These are phyloP conservation scores for Micrastur ruficollis DNA, from an alignment of 2,797 vertebrate genomes.

Conservation along the genomic window DNA sequence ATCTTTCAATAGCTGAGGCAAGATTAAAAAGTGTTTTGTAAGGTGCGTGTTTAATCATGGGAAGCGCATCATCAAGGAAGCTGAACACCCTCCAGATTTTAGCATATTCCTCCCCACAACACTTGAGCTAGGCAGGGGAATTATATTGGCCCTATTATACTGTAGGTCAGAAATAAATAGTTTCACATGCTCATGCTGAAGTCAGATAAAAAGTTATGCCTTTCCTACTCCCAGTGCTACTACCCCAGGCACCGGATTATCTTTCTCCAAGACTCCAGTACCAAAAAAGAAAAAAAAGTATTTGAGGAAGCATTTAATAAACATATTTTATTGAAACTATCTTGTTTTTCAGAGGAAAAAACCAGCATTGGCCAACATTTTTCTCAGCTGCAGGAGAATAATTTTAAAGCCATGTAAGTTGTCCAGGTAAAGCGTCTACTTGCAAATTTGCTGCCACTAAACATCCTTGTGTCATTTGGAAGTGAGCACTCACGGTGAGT, in stretches of 20 bases:
- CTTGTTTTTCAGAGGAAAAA: conserved; percentile 13
- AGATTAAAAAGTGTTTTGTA: not conserved
- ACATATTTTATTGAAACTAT: not conserved
- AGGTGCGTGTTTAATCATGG: not conserved
- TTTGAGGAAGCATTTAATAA: not conserved
- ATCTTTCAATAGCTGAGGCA: not conserved
- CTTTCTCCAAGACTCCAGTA: not conserved
- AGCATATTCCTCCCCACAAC: not conserved
- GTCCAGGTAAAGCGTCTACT: not conserved
- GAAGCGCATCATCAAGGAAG: no score
- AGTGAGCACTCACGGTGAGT: accelerated
- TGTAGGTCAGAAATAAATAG: not conserved
- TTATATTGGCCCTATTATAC: accelerated
- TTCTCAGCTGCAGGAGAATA: not conserved
- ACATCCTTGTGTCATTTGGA: not conserved
- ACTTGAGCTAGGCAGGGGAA: not conserved
- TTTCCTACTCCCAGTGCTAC: not conserved
- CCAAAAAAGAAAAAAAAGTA: not conserved
- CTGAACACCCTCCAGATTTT: not conserved
- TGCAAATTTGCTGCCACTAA: not conserved
- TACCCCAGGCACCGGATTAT: no score
- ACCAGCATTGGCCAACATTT: not conserved
- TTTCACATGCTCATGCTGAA: not conserved
- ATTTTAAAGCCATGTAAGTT: conserved; percentile 54
- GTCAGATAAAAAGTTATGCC: no score